Evolutionary conservation across 37 sponge, comb jelly and placozoan species (phyloP).

Genomic region (Theonella swinhoei): DNA sequence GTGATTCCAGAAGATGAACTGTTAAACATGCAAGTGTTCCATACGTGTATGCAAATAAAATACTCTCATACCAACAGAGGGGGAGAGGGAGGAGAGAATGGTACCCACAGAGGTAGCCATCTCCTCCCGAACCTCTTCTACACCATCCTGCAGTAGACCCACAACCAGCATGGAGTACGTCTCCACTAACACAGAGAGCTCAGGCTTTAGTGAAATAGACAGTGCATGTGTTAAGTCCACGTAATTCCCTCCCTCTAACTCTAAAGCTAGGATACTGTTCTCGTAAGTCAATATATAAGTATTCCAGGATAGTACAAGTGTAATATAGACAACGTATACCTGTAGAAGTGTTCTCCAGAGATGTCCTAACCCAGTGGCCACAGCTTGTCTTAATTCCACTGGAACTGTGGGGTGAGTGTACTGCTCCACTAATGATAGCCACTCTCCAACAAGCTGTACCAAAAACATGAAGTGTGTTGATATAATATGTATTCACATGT

Average conservation of each 20-base stretch:
- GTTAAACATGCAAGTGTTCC: background rate
- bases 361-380: slow-evolving; percentile 7
- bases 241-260: too few relatives aligned
- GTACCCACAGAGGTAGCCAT: background rate
- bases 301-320: background rate
- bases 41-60: background rate
- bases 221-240: too few relatives aligned
- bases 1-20: background rate
- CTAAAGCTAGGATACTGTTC: too few relatives aligned
- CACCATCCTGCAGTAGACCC: slow-evolving; percentile 34
- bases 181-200: background rate
- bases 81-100: background rate
- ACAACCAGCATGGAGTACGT: slow-evolving; percentile 32
- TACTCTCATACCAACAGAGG: background rate
- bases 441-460: background rate
- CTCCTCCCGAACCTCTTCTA: slow-evolving; percentile 13
- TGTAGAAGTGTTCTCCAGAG: background rate
- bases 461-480: too few relatives aligned
- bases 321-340: background rate
- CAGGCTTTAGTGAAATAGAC: too few relatives aligned
- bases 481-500: too few relatives aligned
- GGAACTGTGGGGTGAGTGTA: slow-evolving; percentile 13
- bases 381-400: slow-evolving; percentile 5
- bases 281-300: background rate
- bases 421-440: background rate